Conservation (phyloP, 2,797 vertebrate genomes). For the Jordanella pulchra region DNA sequence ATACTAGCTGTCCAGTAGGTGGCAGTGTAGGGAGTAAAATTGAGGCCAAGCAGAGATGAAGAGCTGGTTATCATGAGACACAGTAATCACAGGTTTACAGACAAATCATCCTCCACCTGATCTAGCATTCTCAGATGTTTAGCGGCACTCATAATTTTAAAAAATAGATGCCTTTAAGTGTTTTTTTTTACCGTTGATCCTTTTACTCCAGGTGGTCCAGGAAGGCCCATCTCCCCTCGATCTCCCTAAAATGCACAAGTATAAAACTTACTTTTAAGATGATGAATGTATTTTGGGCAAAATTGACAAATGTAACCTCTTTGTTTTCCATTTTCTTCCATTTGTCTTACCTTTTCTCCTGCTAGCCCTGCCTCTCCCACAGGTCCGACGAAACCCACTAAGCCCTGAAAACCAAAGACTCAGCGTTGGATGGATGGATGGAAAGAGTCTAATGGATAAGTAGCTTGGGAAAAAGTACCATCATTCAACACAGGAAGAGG, state of each 20-base stretch:
- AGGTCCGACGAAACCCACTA: constrained; percentile 92
- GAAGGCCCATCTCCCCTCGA: constrained; percentile 89
- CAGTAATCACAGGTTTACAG: neutral
- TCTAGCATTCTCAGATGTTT: neutral
- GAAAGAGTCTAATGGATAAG: constrained; percentile 26
- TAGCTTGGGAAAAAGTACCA: neutral
- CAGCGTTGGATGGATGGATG: constrained; percentile 36
- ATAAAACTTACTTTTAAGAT: constrained; percentile 24
- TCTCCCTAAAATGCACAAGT: constrained; percentile 83
- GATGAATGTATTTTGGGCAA: neutral
- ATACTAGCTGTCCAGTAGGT: neutral
- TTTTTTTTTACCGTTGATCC: constrained; percentile 88
- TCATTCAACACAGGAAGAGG: constrained; percentile 16
- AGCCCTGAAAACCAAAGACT: constrained; percentile 83
- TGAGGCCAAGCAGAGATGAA: neutral
- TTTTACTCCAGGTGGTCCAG: constrained; percentile 93
- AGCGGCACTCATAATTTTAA: neutral
- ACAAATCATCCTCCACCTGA: neutral
- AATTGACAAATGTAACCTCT: neutral
- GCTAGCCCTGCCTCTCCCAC: constrained; percentile 90
- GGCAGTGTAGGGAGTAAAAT: neutral
- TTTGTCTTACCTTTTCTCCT: constrained; percentile 90
- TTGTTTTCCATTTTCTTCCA: neutral
- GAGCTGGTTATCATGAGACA: neutral
- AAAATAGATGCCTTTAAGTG: neutral